Conservation (phyloP, 2,888 invertebrate species). For the Stenchaetothrips biformis region DNA sequence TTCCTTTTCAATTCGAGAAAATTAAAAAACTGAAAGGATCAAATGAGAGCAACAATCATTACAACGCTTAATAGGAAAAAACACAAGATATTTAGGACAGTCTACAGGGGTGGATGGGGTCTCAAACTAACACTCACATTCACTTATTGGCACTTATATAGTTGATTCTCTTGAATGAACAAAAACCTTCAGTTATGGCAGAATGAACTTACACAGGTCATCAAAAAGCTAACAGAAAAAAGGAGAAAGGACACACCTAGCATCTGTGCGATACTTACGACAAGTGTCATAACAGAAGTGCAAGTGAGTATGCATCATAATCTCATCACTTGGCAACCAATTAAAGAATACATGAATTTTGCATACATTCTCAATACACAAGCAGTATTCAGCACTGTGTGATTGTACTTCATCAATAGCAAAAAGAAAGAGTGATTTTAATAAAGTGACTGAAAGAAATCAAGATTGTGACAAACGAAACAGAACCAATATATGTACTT, state of each 20-base stretch:
- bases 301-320: too few relatives aligned
- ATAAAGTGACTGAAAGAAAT: not conserved
- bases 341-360: too few relatives aligned
- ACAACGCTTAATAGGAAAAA: not conserved
- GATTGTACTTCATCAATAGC: not conserved
- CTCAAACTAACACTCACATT: conserved; percentile 18
- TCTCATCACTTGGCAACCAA: too few relatives aligned
- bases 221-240: not conserved
- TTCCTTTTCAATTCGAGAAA: not conserved
- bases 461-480: not conserved
- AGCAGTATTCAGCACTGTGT: not conserved
- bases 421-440: not conserved
- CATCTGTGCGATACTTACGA: too few relatives aligned
- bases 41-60: conserved; percentile 3
- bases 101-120: conserved; percentile 1
- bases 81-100: conserved; percentile 3
- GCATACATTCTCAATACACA: not conserved
- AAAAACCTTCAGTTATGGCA: not conserved
- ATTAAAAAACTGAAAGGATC: not conserved
- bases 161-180: not conserved
- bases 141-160: conserved; percentile 5
- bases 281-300: too few relatives aligned
- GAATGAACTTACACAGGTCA: not conserved
- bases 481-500: not conserved
- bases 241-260: too few relatives aligned